Base-by-base conservation (phyloP, 2,888 invertebrate species). In the Aphelenchoides bicaudatus region DNA sequence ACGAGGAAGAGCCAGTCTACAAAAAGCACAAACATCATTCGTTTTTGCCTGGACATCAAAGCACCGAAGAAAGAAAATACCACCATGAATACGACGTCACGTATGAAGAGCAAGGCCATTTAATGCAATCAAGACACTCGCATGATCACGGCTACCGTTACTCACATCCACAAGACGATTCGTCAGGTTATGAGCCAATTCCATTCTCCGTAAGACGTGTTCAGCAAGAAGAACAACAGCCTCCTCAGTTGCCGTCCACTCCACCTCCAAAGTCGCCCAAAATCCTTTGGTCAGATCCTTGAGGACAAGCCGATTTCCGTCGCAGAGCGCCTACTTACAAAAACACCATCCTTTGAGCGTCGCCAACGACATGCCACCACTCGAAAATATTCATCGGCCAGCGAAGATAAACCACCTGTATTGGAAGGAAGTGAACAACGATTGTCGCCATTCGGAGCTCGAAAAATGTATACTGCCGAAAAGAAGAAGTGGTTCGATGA, bases 341-440 rank as follows among this genome's bases (percentile, higher is more conserved):
- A 43, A 43, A 43, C 43, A 25, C 23, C 43, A 25, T 43, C 43
- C 23, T 43, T 43, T 25, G 43, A 43, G 43, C 43, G 23, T n/a
- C 43, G 43, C 23, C 43, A 43, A 8, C 43, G 43, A 43, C 43
- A 43, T 43, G 21, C 43, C 21, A 43, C 21, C 23, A 16, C 13
- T 16, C 10, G 21, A 19, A 6, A 8, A 19, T 19, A 43, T 8
- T 21, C 43, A 8, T 25, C 43, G 6, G 25, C 16, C 43, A n/a
- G n/a, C n/a, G n/a, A n/a, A n/a, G n/a, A n/a, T n/a, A 25, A 43
- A 43, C 34, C 34, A n/a, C 34, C 34, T 10, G n/a, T 10, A n/a
- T 10, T 10, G 34, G 10, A 34, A n/a, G 21, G 6, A 8, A 8
- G 21, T 8, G 43, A 43, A n/a, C 43, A 43, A 25, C 43, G 43